Evolutionary conservation across 2,113 vertebrate genomes (phyloP).

Genomic region (Catagonus wagneri): DNA sequence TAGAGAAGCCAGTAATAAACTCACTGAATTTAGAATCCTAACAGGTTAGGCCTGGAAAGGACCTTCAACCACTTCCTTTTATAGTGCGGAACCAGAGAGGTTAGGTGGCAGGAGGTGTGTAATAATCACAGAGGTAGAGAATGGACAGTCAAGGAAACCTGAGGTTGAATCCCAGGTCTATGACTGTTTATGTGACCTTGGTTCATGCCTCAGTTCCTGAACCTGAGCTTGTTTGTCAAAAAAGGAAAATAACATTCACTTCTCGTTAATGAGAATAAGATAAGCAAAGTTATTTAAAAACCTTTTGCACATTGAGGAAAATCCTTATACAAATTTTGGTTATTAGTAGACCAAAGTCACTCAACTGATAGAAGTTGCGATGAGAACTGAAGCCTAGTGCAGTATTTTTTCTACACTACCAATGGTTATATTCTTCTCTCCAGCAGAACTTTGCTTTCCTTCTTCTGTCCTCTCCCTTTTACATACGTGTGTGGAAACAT

Average conservation of each 20-base stretch:
- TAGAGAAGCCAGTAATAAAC: background rate
- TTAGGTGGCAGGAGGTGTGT: background rate
- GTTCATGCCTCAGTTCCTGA: conserved; percentile 4
- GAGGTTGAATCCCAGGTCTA: background rate
- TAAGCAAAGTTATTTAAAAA: conserved; percentile 21
- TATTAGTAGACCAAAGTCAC: conserved; percentile 3
- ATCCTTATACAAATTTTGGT: conserved; percentile 33
- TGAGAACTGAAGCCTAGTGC: background rate
- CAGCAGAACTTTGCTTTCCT: background rate
- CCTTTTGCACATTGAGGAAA: conserved; percentile 21
- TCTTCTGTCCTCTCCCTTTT: background rate
- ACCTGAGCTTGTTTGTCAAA: conserved; percentile 4
- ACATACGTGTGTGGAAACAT: background rate
- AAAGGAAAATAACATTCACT: conserved; percentile 13
- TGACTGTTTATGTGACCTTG: background rate
- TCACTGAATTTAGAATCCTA: background rate
- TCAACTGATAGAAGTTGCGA: background rate
- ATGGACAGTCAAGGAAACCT: background rate
- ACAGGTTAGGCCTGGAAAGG: conserved; percentile 5
- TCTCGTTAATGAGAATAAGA: background rate
- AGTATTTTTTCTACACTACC: conserved; percentile 35
- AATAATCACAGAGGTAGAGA: conserved; percentile 35
- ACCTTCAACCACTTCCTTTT: background rate
- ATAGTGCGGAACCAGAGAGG: background rate
- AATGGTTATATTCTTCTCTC: background rate